These are phyloP conservation scores for Tridacna gigas DNA, from an alignment of 2,888 invertebrate genomes.

Conservation along the genomic window DNA sequence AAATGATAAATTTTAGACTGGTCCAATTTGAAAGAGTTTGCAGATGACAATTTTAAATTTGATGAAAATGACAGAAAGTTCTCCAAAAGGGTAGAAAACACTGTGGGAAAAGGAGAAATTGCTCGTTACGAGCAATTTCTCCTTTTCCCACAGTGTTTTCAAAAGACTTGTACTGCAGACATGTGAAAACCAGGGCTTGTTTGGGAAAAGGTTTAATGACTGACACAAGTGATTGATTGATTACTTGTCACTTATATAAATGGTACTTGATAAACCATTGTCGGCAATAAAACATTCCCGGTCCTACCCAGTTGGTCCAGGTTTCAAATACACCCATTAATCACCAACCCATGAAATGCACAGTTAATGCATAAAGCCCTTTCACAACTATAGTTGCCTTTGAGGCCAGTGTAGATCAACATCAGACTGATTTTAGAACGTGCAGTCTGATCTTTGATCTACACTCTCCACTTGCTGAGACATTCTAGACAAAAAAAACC, in stretches of 20 bases:
- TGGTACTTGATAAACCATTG: slow-evolving; percentile 30
- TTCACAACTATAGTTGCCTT: too few relatives aligned
- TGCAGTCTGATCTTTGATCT: too few relatives aligned
- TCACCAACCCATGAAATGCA: slow-evolving; percentile 19
- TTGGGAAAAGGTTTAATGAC: slow-evolving; percentile 7
- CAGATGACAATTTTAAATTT: too few relatives aligned
- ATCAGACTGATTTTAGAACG: too few relatives aligned
- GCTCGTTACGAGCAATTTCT: background rate
- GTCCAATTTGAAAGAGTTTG: too few relatives aligned
- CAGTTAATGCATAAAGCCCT: too few relatives aligned
- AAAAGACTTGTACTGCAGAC: background rate
- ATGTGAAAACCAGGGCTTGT: background rate
- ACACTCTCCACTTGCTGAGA: too few relatives aligned
- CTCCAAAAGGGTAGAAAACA: background rate
- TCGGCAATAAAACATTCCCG: slow-evolving; percentile 14
- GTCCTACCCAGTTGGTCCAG: slow-evolving; percentile 24
- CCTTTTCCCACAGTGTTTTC: background rate
- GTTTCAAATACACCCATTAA: slow-evolving; percentile 29
- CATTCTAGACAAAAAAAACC: too few relatives aligned
- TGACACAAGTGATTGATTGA: slow-evolving; percentile 29
- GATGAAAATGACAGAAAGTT: too few relatives aligned
- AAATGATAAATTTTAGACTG: too few relatives aligned
- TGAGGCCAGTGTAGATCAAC: too few relatives aligned
- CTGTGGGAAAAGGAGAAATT: background rate
- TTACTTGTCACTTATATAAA: slow-evolving; percentile 32